Percentiles rank a stretch among this genome's conserved stretches.
Conservation (phyloP, 2,797 vertebrate genomes). For the Nyctalus aviator region DNA sequence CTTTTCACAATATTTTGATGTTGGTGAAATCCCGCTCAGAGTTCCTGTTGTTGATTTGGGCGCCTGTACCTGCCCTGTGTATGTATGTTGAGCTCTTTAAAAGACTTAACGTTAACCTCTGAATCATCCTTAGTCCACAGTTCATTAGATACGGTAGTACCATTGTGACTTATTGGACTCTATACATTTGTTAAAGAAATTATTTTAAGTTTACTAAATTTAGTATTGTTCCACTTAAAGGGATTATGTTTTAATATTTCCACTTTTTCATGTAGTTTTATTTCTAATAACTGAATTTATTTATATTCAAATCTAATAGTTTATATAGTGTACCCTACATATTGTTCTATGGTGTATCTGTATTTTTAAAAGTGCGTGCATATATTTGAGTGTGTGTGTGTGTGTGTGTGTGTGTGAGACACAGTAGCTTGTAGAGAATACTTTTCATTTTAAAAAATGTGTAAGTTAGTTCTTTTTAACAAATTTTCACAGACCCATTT, state of each 20-base stretch:
- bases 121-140: slow-evolving; percentile 40
- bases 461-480: slow-evolving; percentile 57
- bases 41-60: slow-evolving; percentile 66
- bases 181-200: slow-evolving; percentile 63
- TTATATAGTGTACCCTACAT: neutral
- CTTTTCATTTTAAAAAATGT: slow-evolving; percentile 54
- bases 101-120: slow-evolving; percentile 31
- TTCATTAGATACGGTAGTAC: neutral
- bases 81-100: neutral
- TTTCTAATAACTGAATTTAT: slow-evolving; percentile 50
- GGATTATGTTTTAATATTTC: slow-evolving; percentile 28
- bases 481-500: slow-evolving; percentile 55
- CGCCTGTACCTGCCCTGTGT: neutral
- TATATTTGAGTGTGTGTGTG: neutral
- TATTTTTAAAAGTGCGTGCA: neutral
- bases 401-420: neutral
- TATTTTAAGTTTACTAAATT: slow-evolving; percentile 63
- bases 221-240: slow-evolving; percentile 41
- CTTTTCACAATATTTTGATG: slow-evolving; percentile 75
- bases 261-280: slow-evolving; percentile 38
- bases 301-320: slow-evolving; percentile 57
- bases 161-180: neutral
- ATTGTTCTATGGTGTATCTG: slow-evolving; percentile 24
- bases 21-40: slow-evolving; percentile 62
- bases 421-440: slow-evolving; percentile 54